A percentile compares a stretch with the other conserved stretches of the same genome.
Conservation (phyloP, 2,797 vertebrate species). For the Vultur gryphus region DNA sequence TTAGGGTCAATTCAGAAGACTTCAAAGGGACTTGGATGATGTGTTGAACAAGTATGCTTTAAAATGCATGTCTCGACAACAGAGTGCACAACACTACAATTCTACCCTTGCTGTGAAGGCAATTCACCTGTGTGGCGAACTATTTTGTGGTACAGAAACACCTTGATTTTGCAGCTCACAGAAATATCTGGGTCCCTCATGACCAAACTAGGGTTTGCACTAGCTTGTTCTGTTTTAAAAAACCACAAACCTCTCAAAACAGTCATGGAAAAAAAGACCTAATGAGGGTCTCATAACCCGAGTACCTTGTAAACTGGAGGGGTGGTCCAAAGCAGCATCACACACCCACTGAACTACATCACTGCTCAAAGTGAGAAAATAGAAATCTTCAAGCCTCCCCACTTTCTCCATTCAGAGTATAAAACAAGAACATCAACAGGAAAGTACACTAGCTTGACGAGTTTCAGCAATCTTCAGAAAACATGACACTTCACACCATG, state of each 20-base stretch:
- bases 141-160: neutral
- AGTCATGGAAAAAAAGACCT: neutral
- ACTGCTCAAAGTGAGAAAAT: neutral
- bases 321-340: neutral
- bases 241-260: neutral
- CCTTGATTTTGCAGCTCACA: neutral
- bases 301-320: neutral
- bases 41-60: neutral
- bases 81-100: accelerated
- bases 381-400: neutral
- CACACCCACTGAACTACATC: neutral
- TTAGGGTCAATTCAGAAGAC: neutral
- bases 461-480: neutral
- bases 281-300: neutral
- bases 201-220: neutral
- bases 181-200: neutral
- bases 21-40: neutral
- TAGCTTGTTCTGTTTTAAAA: neutral
- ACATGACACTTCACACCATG: accelerated
- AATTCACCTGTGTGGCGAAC: neutral
- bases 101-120: neutral
- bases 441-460: neutral
- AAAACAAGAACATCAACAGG: neutral
- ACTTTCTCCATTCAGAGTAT: neutral
- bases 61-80: neutral